Evolutionary conservation across 2,888 invertebrate species (phyloP).

Genomic region (Drosophila niveifrons): DNA sequence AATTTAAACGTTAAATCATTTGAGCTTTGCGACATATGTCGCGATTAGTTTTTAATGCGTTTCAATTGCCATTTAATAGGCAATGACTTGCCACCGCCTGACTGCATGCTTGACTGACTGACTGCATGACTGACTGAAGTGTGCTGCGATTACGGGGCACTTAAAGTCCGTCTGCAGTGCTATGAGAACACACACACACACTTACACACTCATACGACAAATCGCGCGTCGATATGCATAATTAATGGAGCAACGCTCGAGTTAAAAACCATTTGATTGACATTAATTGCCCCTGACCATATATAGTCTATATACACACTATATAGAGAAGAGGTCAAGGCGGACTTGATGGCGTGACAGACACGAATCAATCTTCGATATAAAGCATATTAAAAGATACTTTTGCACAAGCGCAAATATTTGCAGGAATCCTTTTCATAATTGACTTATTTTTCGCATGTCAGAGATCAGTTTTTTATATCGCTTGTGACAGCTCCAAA

Average conservation of each 20-base stretch:
- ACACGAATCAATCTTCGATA: not conserved
- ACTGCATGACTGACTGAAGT: not conserved
- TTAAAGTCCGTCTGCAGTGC: constrained; percentile 15
- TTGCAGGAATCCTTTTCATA: no score
- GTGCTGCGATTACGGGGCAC: constrained; percentile 1
- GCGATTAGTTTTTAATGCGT: constrained; percentile 64
- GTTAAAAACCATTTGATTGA: constrained; percentile 53
- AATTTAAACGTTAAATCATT: constrained; percentile 57
- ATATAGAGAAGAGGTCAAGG: no score
- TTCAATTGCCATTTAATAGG: constrained; percentile 51
- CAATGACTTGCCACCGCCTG: constrained; percentile 15
- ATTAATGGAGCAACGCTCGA: constrained; percentile 16
- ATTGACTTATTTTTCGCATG: not conserved
- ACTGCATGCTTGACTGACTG: constrained; percentile 1
- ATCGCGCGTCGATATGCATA: constrained; percentile 25
- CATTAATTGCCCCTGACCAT: constrained; percentile 46
- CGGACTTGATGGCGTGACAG: not conserved
- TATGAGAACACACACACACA: not conserved
- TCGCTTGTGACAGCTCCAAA: not conserved
- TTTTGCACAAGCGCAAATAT: no score
- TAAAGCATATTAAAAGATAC: not conserved
- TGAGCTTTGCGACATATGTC: constrained; percentile 38
- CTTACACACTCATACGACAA: not conserved
- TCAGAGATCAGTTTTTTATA: not conserved
- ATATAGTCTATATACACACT: no score